Base-by-base conservation (phyloP, 1,140 invertebrate genomes). In the Riptortus pedestris region DNA sequence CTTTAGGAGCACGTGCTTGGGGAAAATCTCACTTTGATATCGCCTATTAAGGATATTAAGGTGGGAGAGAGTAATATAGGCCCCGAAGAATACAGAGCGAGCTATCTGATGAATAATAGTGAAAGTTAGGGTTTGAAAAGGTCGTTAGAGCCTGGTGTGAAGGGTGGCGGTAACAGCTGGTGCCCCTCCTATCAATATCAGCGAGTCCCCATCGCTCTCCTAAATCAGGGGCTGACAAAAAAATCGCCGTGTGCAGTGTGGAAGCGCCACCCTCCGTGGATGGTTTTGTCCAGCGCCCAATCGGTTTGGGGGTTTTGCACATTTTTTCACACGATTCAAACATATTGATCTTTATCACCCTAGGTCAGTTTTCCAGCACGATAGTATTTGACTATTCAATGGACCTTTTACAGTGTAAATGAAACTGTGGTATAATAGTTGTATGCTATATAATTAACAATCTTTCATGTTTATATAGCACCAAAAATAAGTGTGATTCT, bases 41-140 rank as follows among this genome's bases (percentile, higher is more conserved):
- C 18, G 43, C 43, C 43, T 45, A 45, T 45, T 45, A 45, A 45
- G 43, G 43, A 45, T 45, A 45, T 45, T 45, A 45, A 45, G 43
- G 43, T 45, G 43, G 2, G 43, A 45, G 43, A n/a, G n/a, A n/a
- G n/a, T n/a, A n/a, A n/a, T n/a, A n/a, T n/a, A 18, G 14, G 43
- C 11, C 14, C 43, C 11, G 43, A 45, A 45, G 43, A 45, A 45
- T 45, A 45, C 2, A 14, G 43, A 45, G n/a, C n/a, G n/a, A n/a
- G n/a, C n/a, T 18, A n/a, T 18, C 43, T 45, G 43, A 45, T 45
- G 43, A 45, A 45, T 45, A 45, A 45, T 45, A 45, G 43, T 45
- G 43, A 11, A 45, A 45, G 43, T 45, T 45, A n/a, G 43, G 43
- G 14, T 2, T 18, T 45, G 14, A 45, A 45, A 45, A 18, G 1